Evolutionary conservation across 2,797 vertebrate genomes (phyloP).

Genomic region (Semaprochilodus insignis): DNA sequence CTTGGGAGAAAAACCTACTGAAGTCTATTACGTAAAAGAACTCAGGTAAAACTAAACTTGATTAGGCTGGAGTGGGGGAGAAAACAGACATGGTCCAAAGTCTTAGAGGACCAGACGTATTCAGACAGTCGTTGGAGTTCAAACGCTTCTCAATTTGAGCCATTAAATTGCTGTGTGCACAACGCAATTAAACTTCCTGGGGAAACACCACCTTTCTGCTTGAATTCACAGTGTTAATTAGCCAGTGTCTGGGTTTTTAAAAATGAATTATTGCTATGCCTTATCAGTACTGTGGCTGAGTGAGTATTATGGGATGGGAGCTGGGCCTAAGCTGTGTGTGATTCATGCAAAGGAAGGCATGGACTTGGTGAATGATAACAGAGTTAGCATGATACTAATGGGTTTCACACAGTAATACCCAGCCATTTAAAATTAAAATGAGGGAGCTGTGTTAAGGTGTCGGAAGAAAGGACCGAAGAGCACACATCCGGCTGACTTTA

Average conservation of each 20-base stretch:
- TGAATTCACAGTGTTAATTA: constrained; percentile 85
- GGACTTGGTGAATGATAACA: constrained; percentile 77
- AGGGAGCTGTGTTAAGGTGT: constrained; percentile 4
- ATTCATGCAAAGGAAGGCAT: constrained; percentile 70
- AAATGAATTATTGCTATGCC: constrained; percentile 73
- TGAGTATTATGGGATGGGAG: constrained; percentile 77
- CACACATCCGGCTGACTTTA: background rate
- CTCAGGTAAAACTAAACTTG: constrained; percentile 81
- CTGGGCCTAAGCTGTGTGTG: constrained; percentile 65
- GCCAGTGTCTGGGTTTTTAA: constrained; percentile 73
- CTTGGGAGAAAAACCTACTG: constrained; percentile 75
- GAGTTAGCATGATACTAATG: constrained; percentile 78
- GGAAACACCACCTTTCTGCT: constrained; percentile 79
- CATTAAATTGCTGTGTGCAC: constrained; percentile 75
- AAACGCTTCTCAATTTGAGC: constrained; percentile 75
- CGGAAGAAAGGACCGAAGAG: background rate
- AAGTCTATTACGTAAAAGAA: constrained; percentile 81
- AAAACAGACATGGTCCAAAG: constrained; percentile 62
- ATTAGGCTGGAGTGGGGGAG: constrained; percentile 64
- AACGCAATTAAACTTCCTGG: constrained; percentile 74
- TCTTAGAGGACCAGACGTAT: constrained; percentile 71
- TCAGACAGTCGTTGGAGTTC: constrained; percentile 70
- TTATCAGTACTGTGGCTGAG: constrained; percentile 78
- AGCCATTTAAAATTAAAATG: constrained; percentile 80
- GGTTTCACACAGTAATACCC: constrained; percentile 75